Percentiles rank a stretch among this genome's conserved stretches.
These are phyloP conservation scores for Euphonia xanthogaster DNA, from an alignment of 2,797 vertebrate species.

Conservation along the genomic window DNA sequence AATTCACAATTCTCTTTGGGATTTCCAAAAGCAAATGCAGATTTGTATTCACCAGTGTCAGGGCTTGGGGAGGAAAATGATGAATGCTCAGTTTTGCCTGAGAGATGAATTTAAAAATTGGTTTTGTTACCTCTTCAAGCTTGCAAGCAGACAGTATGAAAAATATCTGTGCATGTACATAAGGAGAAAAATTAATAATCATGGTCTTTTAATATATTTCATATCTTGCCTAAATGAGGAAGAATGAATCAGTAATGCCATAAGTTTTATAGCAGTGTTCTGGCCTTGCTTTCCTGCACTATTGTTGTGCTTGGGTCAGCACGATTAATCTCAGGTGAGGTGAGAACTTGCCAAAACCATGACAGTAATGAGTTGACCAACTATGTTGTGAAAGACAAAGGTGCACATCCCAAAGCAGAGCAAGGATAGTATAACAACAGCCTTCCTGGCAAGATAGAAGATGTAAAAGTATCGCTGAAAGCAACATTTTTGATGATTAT, in stretches of 20 bases:
- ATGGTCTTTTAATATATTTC: not conserved
- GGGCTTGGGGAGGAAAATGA: not conserved
- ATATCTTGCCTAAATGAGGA: not conserved
- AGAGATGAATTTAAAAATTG: not conserved
- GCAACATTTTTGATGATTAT: not conserved
- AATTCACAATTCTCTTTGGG: not conserved
- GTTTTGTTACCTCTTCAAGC: not conserved
- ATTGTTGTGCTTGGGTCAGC: not conserved
- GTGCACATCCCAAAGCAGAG: not conserved
- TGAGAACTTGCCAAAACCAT: not conserved
- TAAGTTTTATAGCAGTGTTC: not conserved
- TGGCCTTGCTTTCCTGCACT: not conserved
- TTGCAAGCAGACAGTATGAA: not conserved
- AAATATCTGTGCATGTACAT: not conserved
- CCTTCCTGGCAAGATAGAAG: not conserved
- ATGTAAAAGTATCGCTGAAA: not conserved
- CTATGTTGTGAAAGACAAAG: not conserved
- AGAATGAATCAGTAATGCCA: not conserved
- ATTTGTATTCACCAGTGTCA: not conserved
- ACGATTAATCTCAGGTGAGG: not conserved
- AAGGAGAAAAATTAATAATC: not conserved
- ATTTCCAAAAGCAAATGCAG: slow-evolving; percentile 26
- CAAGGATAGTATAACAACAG: not conserved
- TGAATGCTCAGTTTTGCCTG: not conserved
- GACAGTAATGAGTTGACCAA: not conserved